A percentile compares a stretch with the other conserved stretches of the same genome.
Conservation (phyloP, 2,797 vertebrate species). For the Picus viridis region DNA sequence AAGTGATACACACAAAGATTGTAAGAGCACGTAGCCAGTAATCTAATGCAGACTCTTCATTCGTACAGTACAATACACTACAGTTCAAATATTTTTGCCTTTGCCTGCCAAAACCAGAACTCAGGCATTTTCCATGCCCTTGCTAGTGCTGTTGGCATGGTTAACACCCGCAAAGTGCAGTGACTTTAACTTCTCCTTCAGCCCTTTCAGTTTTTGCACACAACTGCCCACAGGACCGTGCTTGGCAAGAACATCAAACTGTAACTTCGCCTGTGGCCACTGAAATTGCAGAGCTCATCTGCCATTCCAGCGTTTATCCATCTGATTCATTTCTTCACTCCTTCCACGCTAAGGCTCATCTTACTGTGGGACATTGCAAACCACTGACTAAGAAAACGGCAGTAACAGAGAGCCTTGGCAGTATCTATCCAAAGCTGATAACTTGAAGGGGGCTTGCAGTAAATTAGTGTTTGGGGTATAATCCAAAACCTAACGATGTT, state of each 20-base stretch:
- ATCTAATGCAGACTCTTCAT: background rate
- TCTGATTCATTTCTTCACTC: background rate
- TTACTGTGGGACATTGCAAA: no score
- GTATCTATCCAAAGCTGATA: no score
- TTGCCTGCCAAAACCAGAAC: conserved; percentile 4
- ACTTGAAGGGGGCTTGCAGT: no score
- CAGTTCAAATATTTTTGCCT: background rate
- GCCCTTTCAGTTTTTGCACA: background rate
- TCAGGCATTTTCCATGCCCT: background rate
- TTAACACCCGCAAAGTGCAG: background rate
- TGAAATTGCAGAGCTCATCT: background rate
- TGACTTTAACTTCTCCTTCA: background rate
- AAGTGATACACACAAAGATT: background rate
- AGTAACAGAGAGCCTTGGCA: no score
- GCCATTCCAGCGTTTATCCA: background rate
- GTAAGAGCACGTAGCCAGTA: background rate
- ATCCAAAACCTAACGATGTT: no score
- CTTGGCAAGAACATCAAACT: background rate
- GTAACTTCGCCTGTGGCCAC: background rate
- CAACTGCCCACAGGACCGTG: background rate
- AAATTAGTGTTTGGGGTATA: no score
- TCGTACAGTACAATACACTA: background rate
- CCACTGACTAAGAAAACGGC: no score
- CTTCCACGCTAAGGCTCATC: background rate
- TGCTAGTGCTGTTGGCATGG: background rate